Percentiles rank a stretch among this genome's conserved stretches.
Evolutionary conservation across 2,797 vertebrate genomes (phyloP).

Genomic region (Syncerus caffer): DNA sequence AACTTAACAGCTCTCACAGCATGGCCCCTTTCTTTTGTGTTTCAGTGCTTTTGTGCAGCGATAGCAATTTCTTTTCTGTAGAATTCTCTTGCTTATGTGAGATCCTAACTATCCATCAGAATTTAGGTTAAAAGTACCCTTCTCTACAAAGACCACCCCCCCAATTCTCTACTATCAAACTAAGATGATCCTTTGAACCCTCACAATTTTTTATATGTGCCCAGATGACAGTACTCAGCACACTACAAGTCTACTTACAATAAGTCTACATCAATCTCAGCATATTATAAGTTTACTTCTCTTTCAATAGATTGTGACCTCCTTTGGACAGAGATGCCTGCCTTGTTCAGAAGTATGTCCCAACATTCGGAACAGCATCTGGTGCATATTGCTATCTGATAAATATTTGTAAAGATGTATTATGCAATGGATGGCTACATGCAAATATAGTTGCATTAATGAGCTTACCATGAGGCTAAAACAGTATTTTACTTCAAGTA

Average conservation of each 20-base stretch:
- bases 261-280: neutral
- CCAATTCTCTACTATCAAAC: neutral
- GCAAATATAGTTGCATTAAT: neutral
- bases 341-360: neutral
- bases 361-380: conserved; percentile 1
- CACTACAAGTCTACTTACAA: neutral
- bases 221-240: neutral
- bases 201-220: neutral
- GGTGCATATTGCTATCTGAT: neutral
- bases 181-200: neutral
- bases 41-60: neutral
- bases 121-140: neutral
- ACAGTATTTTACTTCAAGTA: neutral
- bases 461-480: neutral
- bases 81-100: neutral
- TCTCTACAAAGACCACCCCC: neutral
- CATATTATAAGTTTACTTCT: neutral
- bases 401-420: conserved; percentile 30
- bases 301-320: neutral
- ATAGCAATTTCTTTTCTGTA: neutral
- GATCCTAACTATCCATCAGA: neutral
- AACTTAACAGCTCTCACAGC: neutral
- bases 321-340: neutral
- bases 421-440: neutral
- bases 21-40: neutral